These are phyloP conservation scores for Aphis gossypii DNA, from an alignment of 1,140 invertebrate genomes.

Conservation along the genomic window DNA sequence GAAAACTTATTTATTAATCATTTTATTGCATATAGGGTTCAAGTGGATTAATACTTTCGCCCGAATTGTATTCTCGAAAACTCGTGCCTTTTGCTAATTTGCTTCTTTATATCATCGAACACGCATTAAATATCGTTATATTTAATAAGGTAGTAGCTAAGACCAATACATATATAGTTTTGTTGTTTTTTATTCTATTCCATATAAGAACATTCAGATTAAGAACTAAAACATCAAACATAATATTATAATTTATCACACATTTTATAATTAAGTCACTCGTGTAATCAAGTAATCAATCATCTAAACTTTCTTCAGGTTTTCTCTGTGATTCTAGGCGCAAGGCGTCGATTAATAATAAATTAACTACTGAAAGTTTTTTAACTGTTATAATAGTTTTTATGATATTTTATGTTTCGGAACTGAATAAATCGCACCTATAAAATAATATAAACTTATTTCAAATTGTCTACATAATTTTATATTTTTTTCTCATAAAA, in stretches of 20 bases:
- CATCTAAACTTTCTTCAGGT: background rate
- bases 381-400: too few species aligned
- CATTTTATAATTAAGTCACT: background rate
- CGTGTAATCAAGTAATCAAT: background rate
- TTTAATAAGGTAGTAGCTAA: background rate
- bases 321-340: background rate
- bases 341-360: too few species aligned
- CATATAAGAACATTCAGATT: background rate
- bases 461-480: too few species aligned
- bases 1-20: background rate
- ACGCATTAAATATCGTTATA: background rate
- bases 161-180: background rate
- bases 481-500: too few species aligned
- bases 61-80: background rate
- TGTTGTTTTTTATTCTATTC: background rate
- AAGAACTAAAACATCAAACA: background rate
- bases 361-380: too few species aligned
- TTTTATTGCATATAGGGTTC: background rate
- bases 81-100: background rate
- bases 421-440: too few species aligned
- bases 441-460: too few species aligned
- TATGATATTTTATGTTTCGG: too few species aligned
- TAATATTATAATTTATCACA: background rate
- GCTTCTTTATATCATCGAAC: background rate
- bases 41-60: conserved; percentile 1